Percentiles rank a stretch among this genome's conserved stretches.
These are phyloP conservation scores for Athalia rosae DNA, from an alignment of 2,888 invertebrate genomes.

Conservation along the genomic window DNA sequence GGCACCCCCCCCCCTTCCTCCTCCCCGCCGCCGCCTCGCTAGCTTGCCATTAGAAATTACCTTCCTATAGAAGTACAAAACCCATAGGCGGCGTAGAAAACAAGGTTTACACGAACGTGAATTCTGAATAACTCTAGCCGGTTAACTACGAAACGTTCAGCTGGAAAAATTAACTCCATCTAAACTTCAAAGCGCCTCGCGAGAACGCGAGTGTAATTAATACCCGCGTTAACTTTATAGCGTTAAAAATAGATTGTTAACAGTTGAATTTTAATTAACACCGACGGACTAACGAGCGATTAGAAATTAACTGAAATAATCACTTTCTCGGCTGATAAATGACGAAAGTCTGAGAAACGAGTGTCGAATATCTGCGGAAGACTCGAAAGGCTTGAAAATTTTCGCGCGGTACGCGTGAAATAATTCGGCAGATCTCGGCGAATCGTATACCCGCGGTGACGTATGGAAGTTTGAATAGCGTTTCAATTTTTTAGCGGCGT, in stretches of 20 bases:
- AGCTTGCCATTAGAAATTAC: constrained; percentile 32
- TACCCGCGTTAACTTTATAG: not conserved
- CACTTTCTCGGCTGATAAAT: too few relatives aligned
- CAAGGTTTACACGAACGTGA: not conserved
- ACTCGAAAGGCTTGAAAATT: too few relatives aligned
- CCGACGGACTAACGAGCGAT: not conserved
- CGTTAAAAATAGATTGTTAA: constrained; percentile 4
- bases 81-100: not conserved
- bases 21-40: constrained; percentile 21
- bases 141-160: too few relatives aligned
- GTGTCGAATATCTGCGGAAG: too few relatives aligned
- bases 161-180: not conserved
- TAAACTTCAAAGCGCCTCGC: constrained; percentile 24
- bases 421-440: too few relatives aligned
- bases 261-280: not conserved
- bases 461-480: too few relatives aligned
- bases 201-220: constrained; percentile 18
- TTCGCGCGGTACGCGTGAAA: too few relatives aligned
- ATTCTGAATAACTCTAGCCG: not conserved
- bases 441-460: too few relatives aligned
- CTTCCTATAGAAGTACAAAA: constrained; percentile 10
- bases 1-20: constrained; percentile 35
- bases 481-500: too few relatives aligned
- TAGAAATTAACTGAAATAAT: not conserved
- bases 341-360: too few relatives aligned